A percentile compares a stretch with the other conserved stretches of the same genome.
Conservation (phyloP, 2,888 invertebrate genomes). For the Limnephilus lunatus region DNA sequence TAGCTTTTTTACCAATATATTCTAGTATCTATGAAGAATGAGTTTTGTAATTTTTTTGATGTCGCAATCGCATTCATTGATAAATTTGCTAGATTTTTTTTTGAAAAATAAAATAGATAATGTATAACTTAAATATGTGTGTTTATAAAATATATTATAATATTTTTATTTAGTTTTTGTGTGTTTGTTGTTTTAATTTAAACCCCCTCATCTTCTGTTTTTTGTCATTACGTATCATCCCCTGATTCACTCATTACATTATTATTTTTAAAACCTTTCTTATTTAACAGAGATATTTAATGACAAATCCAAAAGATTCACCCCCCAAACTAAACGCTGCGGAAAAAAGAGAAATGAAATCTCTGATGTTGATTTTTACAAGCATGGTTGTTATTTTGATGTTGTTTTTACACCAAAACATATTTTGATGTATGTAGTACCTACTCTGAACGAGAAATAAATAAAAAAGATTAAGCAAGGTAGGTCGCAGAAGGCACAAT, state of each 20-base stretch:
- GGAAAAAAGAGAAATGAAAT: background rate
- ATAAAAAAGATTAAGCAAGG: background rate
- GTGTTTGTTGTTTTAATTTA: conserved; percentile 71
- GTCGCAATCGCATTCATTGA: conserved; percentile 60
- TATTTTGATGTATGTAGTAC: conserved; percentile 14
- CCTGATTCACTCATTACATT: background rate
- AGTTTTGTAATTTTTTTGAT: conserved; percentile 57
- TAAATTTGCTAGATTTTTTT: conserved; percentile 65
- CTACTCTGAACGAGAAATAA: background rate
- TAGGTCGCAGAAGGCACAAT: background rate
- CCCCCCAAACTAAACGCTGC: background rate
- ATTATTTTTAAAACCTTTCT: background rate
- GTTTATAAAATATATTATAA: conserved; percentile 77
- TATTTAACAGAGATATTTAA: background rate
- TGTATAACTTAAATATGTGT: conserved; percentile 72
- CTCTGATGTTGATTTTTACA: background rate
- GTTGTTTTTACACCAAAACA: conserved; percentile 16
- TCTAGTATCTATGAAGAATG: conserved; percentile 54
- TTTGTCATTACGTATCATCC: conserved; percentile 20
- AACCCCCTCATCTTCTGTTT: conserved; percentile 13
- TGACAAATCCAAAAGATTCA: background rate
- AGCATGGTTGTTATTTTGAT: conserved; percentile 23
- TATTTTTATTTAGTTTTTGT: conserved; percentile 78
- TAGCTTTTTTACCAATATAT: conserved; percentile 59
- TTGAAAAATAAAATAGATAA: conserved; percentile 61